Evolutionary conservation across 2,797 vertebrate species (phyloP).

Genomic region (Luscinia megarhynchos): DNA sequence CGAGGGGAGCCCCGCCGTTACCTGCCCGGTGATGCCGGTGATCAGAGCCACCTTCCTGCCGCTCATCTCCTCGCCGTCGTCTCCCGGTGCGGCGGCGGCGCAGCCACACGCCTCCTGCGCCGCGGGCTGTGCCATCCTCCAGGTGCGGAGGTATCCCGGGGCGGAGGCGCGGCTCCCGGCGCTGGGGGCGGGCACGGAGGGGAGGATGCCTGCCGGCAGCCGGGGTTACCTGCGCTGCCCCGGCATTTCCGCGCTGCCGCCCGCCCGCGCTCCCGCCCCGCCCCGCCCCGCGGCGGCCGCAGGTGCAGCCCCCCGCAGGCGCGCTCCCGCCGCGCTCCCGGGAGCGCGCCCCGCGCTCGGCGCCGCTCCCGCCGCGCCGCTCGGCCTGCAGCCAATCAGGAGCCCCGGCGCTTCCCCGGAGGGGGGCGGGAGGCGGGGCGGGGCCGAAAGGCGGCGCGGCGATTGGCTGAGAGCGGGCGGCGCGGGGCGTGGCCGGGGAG

Average conservation of each 20-base stretch:
- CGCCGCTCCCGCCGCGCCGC: neutral
- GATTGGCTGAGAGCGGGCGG: neutral
- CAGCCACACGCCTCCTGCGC: neutral
- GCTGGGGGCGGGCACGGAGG: neutral
- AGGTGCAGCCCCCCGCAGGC: neutral
- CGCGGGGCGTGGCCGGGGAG: neutral
- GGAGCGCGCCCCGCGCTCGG: neutral
- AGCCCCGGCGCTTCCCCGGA: neutral
- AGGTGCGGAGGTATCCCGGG: neutral
- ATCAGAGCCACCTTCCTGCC: conserved; percentile 64
- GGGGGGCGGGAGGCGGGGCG: too few relatives aligned
- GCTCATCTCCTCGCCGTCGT: neutral
- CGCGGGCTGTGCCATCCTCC: conserved; percentile 8
- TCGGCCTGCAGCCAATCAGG: neutral
- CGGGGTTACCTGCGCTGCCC: neutral
- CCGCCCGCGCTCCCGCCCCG: neutral
- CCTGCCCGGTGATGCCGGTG: conserved; percentile 67
- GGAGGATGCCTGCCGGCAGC: neutral
- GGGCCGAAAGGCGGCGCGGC: fast-evolving
- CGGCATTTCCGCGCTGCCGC: neutral
- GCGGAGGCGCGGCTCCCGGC: neutral
- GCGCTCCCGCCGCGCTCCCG: neutral
- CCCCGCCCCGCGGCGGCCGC: too few relatives aligned
- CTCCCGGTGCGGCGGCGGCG: neutral
- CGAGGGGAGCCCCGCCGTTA: neutral